These are phyloP conservation scores for Cyphomyrus plagiostoma DNA, from an alignment of 2,113 vertebrate species.

Conservation along the genomic window DNA sequence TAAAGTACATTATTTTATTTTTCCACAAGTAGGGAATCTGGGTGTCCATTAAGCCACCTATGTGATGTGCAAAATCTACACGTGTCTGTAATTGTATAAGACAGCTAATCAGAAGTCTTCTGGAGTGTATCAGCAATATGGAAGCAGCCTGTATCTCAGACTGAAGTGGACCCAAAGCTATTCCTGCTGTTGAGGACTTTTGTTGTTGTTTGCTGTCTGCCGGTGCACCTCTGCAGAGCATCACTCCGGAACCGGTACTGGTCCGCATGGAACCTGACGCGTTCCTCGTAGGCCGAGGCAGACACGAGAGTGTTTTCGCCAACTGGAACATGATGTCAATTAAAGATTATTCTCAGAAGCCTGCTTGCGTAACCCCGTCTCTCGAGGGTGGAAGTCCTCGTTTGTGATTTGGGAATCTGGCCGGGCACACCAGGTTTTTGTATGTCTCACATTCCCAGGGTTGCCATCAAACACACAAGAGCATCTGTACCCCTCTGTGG, in stretches of 20 bases:
- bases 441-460: not conserved
- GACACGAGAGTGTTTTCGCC: not conserved
- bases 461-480: not conserved
- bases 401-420: not conserved
- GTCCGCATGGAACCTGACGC: not conserved
- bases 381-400: not conserved
- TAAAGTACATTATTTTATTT: not conserved
- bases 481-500: not conserved
- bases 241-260: constrained; percentile 10
- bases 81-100: not conserved
- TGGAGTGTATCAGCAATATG: not conserved
- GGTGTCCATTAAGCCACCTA: not conserved
- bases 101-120: not conserved
- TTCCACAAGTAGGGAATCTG: too few species aligned
- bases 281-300: not conserved
- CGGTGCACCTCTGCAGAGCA: not conserved
- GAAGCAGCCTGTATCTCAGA: not conserved
- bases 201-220: not conserved
- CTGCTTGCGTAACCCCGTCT: not conserved
- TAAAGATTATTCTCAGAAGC: not conserved
- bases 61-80: not conserved
- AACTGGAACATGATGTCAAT: not conserved
- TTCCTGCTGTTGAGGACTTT: not conserved
- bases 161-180: not conserved
- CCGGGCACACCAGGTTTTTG: not conserved